phyloP scores from a whole-genome alignment of 2,113 vertebrate genomes.

The Microcebus lehilahytsara region DNA sequence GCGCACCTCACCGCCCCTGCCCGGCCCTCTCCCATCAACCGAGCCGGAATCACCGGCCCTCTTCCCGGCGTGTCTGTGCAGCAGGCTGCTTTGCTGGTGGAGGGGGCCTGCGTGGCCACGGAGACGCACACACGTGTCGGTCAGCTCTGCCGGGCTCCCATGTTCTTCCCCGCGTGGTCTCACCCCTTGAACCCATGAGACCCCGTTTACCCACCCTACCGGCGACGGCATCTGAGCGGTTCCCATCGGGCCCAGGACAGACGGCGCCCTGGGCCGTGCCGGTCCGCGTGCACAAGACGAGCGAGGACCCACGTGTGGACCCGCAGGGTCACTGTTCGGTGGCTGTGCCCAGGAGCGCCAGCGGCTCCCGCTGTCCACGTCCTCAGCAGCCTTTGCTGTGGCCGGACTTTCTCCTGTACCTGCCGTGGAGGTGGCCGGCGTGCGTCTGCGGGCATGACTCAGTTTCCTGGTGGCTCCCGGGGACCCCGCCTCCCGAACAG shows the following conservation, averaged over 20 bases:
- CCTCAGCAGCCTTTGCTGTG: no score
- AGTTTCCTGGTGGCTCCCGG: not conserved
- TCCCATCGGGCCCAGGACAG: no score
- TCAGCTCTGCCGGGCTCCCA: not conserved
- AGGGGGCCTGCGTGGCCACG: not conserved
- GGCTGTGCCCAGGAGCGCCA: not conserved
- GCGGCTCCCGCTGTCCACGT: accelerated
- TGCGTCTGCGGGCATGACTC: no score
- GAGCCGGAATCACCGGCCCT: accelerated
- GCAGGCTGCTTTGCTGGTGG: no score
- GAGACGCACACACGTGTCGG: accelerated
- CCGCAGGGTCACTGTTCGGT: not conserved
- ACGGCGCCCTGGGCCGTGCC: no score
- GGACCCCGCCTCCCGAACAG: accelerated
- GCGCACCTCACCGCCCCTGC: not conserved
- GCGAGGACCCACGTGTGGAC: accelerated
- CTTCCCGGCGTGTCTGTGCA: not conserved
- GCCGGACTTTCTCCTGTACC: not conserved
- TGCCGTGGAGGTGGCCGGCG: not conserved
- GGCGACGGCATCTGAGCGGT: accelerated
- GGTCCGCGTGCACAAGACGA: accelerated
- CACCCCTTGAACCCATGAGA: accelerated
- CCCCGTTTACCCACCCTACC: accelerated
- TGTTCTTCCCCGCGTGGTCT: accelerated
- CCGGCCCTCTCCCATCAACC: accelerated